Percentiles rank a stretch among this genome's conserved stretches.
Conservation (phyloP, 92 coral and sea anemone species). For the Phenganax subtilis region DNA sequence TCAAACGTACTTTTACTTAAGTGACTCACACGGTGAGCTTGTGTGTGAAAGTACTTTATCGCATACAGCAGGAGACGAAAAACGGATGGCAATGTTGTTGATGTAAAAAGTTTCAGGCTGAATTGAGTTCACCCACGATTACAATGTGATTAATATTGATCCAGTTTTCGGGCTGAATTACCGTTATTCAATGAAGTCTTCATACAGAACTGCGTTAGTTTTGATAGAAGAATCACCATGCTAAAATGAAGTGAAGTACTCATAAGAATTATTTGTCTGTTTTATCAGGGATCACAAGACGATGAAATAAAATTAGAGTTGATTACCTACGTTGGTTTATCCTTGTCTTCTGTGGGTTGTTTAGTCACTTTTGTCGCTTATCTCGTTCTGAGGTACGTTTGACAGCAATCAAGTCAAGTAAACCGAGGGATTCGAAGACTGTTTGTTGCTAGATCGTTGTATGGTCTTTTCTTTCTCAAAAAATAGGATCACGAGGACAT, state of each 20-base stretch:
- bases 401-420: neutral
- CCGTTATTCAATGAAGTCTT: too few species aligned
- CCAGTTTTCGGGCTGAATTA: too few species aligned
- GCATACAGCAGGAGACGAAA: too few species aligned
- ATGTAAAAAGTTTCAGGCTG: too few species aligned
- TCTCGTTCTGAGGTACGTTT: constrained; percentile 9
- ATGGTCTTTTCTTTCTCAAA: neutral
- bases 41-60: too few species aligned
- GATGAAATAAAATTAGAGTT: constrained; percentile 25
- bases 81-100: too few species aligned
- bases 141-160: too few species aligned
- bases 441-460: neutral
- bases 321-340: constrained; percentile 30
- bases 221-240: too few species aligned
- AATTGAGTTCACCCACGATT: too few species aligned
- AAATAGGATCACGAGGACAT: constrained; percentile 20
- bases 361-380: constrained; percentile 29
- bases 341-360: constrained; percentile 29
- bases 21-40: too few species aligned
- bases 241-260: neutral
- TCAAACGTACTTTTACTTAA: too few species aligned
- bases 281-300: constrained; percentile 17
- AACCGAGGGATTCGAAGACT: neutral
- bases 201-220: too few species aligned
- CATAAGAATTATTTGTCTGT: neutral